These are phyloP conservation scores for Sorex araneus DNA, from an alignment of 2,113 vertebrate species.

Conservation along the genomic window DNA sequence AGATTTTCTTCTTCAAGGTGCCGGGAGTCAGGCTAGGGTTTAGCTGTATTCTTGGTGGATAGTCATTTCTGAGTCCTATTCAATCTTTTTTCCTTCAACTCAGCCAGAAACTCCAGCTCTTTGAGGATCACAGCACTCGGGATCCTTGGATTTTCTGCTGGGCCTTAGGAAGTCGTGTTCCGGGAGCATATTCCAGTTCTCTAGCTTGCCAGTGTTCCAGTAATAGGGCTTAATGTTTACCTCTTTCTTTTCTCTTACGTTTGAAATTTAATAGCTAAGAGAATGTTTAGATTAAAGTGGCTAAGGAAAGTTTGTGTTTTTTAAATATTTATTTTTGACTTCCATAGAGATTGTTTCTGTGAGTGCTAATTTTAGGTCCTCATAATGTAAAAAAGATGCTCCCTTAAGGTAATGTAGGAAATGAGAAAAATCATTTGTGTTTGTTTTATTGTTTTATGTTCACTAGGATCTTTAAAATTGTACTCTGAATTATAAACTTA, in stretches of 20 bases:
- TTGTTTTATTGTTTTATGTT: constrained; percentile 34
- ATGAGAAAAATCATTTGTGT: constrained; percentile 44
- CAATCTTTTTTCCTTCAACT: too few species aligned
- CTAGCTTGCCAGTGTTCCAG: background rate
- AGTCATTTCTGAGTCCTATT: background rate
- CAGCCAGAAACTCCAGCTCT: background rate
- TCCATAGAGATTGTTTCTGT: too few species aligned
- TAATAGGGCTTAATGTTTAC: background rate
- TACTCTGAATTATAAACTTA: background rate
- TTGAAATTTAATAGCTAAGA: too few species aligned
- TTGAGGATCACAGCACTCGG: background rate
- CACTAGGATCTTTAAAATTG: constrained; percentile 28
- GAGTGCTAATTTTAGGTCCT: constrained; percentile 18
- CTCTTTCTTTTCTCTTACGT: constrained; percentile 39
- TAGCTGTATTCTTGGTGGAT: background rate
- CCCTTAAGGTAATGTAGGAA: constrained; percentile 17
- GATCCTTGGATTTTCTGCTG: too few species aligned
- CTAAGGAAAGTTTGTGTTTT: too few species aligned
- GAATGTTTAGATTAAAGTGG: too few species aligned
- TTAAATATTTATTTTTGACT: too few species aligned
- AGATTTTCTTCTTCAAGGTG: too few species aligned
- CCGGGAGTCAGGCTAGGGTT: background rate
- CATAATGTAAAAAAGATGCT: background rate
- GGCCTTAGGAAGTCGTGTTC: background rate
- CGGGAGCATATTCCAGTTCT: background rate